phyloP scores from a whole-genome alignment of 1,140 invertebrate species.

The Drosophila saltans region DNA sequence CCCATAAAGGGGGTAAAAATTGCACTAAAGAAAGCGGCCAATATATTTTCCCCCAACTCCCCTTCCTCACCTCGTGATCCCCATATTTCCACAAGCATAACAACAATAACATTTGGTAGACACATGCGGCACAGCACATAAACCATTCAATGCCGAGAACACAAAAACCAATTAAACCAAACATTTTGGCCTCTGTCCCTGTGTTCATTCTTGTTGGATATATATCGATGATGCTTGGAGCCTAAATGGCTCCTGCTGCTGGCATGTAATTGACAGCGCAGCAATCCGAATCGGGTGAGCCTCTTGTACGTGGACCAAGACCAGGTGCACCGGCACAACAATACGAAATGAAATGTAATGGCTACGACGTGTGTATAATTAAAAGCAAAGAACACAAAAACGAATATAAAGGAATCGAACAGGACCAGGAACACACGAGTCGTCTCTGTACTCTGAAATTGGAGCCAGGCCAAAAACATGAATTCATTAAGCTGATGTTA shows the following conservation, averaged over 20 bases:
- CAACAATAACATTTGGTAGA: conserved; percentile 37
- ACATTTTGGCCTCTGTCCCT: conserved; percentile 62
- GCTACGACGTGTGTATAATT: conserved; percentile 79
- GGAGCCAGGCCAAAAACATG: conserved; percentile 53
- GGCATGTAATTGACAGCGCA: conserved; percentile 49
- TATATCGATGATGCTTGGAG: conserved; percentile 23
- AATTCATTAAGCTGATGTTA: conserved; percentile 71
- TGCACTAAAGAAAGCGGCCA: conserved; percentile 38
- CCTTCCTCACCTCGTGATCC: neutral
- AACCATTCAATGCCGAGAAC: conserved; percentile 68
- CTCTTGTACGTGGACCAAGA: neutral
- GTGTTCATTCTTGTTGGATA: conserved; percentile 47
- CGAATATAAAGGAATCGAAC: conserved; percentile 6
- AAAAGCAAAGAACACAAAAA: conserved; percentile 50
- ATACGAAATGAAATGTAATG: conserved; percentile 77
- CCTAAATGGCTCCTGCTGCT: conserved; percentile 49
- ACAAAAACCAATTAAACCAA: conserved; percentile 79
- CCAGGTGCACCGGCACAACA: conserved; percentile 55
- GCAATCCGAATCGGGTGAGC: conserved; percentile 21
- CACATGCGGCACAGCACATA: conserved; percentile 38
- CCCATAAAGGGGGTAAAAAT: conserved; percentile 29
- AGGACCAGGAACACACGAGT: too few species aligned
- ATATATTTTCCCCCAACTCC: neutral
- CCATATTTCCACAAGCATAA: conserved; percentile 22
- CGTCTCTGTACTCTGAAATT: neutral